These are phyloP conservation scores for Apteryx mantelli DNA, from an alignment of 2,113 vertebrate genomes.

Conservation along the genomic window DNA sequence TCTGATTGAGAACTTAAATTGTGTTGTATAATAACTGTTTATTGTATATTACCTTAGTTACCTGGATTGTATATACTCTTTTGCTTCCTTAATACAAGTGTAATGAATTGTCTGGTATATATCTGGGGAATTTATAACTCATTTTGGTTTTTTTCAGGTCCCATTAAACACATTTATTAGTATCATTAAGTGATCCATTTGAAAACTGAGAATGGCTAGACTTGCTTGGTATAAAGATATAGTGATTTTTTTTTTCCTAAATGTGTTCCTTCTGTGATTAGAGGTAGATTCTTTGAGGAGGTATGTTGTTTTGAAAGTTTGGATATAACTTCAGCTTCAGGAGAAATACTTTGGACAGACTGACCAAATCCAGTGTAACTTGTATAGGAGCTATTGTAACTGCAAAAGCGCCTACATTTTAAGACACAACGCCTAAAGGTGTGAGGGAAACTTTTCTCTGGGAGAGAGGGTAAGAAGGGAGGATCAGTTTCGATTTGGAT, in stretches of 20 bases:
- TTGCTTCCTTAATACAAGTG: background rate
- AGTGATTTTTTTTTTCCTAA: background rate
- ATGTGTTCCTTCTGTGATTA: background rate
- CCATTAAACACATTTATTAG: background rate
- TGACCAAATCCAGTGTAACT: background rate
- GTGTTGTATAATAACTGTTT: background rate
- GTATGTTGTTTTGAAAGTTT: background rate
- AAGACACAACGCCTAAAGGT: background rate
- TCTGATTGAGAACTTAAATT: background rate
- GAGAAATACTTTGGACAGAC: background rate
- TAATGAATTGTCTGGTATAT: background rate
- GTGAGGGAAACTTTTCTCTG: background rate
- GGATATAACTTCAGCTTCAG: background rate
- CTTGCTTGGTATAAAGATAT: background rate
- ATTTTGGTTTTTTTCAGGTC: background rate
- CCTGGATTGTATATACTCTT: constrained; percentile 3
- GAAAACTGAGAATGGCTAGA: background rate
- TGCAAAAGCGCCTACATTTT: background rate
- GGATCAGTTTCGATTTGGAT: background rate
- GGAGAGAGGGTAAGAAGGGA: background rate
- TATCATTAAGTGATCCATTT: background rate
- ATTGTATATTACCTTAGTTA: background rate
- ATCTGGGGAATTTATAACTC: background rate
- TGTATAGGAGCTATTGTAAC: background rate
- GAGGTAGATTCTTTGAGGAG: background rate